These are phyloP conservation scores for Callaeas wilsoni DNA, from an alignment of 2,113 vertebrate genomes.

Conservation along the genomic window DNA sequence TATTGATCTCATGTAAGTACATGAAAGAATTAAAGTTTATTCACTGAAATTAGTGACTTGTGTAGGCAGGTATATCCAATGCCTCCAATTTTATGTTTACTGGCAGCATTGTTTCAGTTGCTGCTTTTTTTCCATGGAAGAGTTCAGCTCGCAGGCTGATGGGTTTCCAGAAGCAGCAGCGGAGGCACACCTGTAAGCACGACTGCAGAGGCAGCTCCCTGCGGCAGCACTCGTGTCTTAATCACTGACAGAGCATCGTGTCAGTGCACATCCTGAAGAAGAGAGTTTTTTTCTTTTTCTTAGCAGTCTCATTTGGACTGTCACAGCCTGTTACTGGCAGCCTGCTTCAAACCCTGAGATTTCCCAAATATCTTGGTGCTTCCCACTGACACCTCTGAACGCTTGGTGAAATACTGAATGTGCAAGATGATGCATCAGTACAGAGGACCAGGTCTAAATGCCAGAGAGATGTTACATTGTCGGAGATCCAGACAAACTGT, in stretches of 20 bases:
- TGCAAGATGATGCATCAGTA: neutral
- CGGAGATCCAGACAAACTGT: neutral
- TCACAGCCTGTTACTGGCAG: neutral
- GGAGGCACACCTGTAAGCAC: neutral
- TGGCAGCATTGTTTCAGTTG: neutral
- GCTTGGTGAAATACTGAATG: neutral
- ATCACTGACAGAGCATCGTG: neutral
- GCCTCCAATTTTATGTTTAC: neutral
- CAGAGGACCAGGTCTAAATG: neutral
- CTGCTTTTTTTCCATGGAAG: neutral
- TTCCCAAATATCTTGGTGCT: neutral
- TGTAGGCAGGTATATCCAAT: neutral
- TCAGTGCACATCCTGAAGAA: neutral
- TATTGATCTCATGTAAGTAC: neutral
- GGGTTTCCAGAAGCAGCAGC: neutral
- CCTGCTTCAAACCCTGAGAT: neutral
- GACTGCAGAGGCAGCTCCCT: neutral
- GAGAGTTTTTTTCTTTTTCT: neutral
- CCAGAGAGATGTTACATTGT: neutral
- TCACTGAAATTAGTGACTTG: neutral
- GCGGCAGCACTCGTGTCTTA: neutral
- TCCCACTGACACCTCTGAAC: neutral
- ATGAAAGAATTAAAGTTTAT: neutral
- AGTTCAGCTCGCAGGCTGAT: neutral
- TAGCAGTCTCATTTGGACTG: neutral